These are phyloP conservation scores for Anthophora plumipes DNA, from an alignment of 2,888 invertebrate genomes.

Conservation along the genomic window DNA sequence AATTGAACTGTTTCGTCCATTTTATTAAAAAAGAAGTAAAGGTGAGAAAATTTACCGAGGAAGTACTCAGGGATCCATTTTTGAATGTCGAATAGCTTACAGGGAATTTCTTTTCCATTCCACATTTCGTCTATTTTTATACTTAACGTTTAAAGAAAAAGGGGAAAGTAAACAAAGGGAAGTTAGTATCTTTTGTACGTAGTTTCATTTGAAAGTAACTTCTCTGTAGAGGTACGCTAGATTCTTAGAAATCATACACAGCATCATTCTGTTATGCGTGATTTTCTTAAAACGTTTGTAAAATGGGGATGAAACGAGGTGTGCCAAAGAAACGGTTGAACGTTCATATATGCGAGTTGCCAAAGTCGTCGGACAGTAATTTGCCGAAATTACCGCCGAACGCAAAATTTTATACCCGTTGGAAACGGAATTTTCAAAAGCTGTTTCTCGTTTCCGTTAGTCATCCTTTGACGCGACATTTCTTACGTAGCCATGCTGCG, in stretches of 20 bases:
- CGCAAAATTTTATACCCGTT: constrained; percentile 71
- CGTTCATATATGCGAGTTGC: constrained; percentile 78
- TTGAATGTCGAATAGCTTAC: constrained; percentile 49
- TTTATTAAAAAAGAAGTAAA: background rate
- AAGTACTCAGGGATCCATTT: constrained; percentile 66
- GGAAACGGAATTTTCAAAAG: constrained; percentile 78
- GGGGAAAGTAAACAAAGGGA: constrained; percentile 7
- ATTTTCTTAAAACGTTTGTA: background rate
- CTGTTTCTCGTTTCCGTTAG: constrained; percentile 75
- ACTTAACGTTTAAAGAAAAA: background rate
- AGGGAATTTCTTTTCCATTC: constrained; percentile 29
- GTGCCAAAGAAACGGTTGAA: constrained; percentile 18
- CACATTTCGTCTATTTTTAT: constrained; percentile 17
- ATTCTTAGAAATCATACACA: background rate
- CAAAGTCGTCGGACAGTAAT: constrained; percentile 77
- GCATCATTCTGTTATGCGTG: background rate
- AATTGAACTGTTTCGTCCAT: constrained; percentile 51
- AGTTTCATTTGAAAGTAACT: constrained; percentile 21
- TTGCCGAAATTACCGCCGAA: constrained; percentile 81
- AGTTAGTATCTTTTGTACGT: constrained; percentile 14
- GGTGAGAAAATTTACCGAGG: constrained; percentile 61
- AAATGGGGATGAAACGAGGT: constrained; percentile 28
- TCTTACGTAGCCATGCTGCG: constrained; percentile 79
- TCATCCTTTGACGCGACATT: constrained; percentile 76
- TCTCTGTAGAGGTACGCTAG: background rate